Percentiles rank a stretch among this genome's conserved stretches.
phyloP scores from a whole-genome alignment of 2,797 vertebrate genomes.

The Semaprochilodus insignis region DNA sequence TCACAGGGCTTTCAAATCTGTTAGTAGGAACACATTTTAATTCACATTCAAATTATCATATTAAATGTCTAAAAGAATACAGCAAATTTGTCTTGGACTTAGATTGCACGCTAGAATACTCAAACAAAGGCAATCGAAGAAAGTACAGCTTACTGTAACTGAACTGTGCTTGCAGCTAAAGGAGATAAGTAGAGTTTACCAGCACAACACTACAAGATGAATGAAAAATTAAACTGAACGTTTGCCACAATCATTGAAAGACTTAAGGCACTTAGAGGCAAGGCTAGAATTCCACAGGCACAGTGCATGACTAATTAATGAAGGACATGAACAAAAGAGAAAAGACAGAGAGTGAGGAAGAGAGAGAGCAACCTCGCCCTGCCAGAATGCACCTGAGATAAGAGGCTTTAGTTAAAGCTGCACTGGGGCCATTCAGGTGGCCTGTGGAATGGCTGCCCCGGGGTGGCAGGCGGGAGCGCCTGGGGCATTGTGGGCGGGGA shows the following conservation, averaged over 20 bases:
- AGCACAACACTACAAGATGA: too few species aligned
- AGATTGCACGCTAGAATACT: background rate
- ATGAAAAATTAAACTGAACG: background rate
- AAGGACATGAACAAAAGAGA: conserved; percentile 11
- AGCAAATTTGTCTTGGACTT: background rate
- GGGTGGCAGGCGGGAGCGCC: conserved; percentile 26
- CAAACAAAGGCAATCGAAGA: background rate
- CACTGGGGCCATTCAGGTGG: conserved; percentile 34
- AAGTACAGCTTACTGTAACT: background rate
- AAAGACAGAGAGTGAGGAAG: conserved; percentile 2
- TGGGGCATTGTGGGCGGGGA: conserved; percentile 43
- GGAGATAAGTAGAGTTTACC: background rate
- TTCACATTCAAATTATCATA: background rate
- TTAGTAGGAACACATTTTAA: background rate
- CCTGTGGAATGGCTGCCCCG: conserved; percentile 43
- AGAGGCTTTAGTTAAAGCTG: conserved; percentile 43
- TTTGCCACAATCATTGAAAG: background rate
- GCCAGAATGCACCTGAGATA: conserved; percentile 46
- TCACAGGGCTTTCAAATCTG: background rate
- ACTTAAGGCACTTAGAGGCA: background rate
- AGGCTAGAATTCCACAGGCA: conserved; percentile 13
- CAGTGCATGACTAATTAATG: conserved; percentile 43
- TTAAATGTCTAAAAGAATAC: background rate
- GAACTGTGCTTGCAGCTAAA: background rate
- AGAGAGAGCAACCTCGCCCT: conserved; percentile 39